Base-by-base conservation (phyloP, 2,113 vertebrate genomes). In the Salminus brasiliensis region DNA sequence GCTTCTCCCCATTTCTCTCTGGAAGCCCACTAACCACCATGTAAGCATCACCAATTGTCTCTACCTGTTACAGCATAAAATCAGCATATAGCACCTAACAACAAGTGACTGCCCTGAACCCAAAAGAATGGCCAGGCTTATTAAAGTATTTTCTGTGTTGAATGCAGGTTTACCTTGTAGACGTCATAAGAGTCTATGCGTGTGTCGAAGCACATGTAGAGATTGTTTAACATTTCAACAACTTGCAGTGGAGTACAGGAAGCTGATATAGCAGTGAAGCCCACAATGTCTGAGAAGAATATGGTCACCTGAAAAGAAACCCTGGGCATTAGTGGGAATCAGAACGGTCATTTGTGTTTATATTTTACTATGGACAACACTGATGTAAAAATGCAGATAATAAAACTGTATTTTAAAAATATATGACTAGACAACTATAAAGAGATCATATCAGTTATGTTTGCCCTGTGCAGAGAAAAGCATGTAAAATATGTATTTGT, bases 21-120 rank as follows among this genome's bases (percentile, higher is more conserved):
- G 96, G 96, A 32, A 97, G 88, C 9, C 95, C 95, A 0, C 96
- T 97, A 72, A 89, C 96, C 6, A 96, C 96, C 96, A 97, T 97
- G 89, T 96, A 96, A 0, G 95, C 95, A 1, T 96, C 95, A 0
- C 96, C 95, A 0, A 97, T 97, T 3, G 95, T 96, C 87, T 96
- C 96, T 81, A 96, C 95, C 95, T 95, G 69, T 52, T 21, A 21
- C 25, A 39, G 23, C 29, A 74, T 18, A 2, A 5, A 55, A 15
- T 30, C 16, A 41, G 8, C 18, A n/a, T n/a, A 29, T 36, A n/a
- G n/a, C n/a, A 36, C 34, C 8, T 36, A 3, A 36, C 34, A 6
- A 11, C 1, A 11, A 41, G 1, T 6, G 1, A 11, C 6, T 41
- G 8, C 39, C 12, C 8, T 45, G 12, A 45, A 3, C 16, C 1